A percentile compares a stretch with the other conserved stretches of the same genome.
Evolutionary conservation across 2,888 invertebrate genomes (phyloP).

Genomic region (Fissipunctia ypsillon): DNA sequence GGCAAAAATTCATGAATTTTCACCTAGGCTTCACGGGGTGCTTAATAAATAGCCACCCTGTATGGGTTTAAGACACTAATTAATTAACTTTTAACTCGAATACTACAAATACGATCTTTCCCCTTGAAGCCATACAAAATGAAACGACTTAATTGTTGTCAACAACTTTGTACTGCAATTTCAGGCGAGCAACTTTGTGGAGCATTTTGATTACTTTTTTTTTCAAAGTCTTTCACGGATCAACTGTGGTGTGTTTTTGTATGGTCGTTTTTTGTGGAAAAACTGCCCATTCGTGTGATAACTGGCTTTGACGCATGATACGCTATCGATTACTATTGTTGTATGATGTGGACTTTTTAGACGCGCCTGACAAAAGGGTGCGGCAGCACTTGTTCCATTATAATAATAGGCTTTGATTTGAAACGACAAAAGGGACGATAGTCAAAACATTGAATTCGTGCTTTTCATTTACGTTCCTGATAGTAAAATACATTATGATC

Average conservation of each 20-base stretch:
- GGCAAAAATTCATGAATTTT: no score
- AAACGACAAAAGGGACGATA: neutral
- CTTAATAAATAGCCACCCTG: no score
- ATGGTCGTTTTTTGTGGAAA: slow-evolving; percentile 17
- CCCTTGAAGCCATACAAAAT: slow-evolving; percentile 6
- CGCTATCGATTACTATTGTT: neutral
- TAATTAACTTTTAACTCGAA: neutral
- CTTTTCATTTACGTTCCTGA: neutral
- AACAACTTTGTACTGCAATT: slow-evolving; percentile 37
- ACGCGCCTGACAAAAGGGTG: neutral
- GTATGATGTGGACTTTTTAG: slow-evolving; percentile 4
- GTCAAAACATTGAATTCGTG: slow-evolving; percentile 11
- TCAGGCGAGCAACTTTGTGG: slow-evolving; percentile 24
- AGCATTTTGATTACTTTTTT: slow-evolving; percentile 27
- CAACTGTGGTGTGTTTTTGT: neutral
- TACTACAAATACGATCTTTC: neutral
- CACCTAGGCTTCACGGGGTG: no score
- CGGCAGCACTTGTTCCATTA: slow-evolving; percentile 1
- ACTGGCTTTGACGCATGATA: neutral
- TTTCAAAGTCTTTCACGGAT: slow-evolving; percentile 20
- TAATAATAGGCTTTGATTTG: slow-evolving; percentile 1
- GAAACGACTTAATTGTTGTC: slow-evolving; percentile 16
- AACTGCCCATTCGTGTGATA: neutral
- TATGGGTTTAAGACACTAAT: neutral
- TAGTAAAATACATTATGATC: neutral